Evolutionary conservation across 2,888 invertebrate species (phyloP).

Genomic region (Tetranychus piercei): DNA sequence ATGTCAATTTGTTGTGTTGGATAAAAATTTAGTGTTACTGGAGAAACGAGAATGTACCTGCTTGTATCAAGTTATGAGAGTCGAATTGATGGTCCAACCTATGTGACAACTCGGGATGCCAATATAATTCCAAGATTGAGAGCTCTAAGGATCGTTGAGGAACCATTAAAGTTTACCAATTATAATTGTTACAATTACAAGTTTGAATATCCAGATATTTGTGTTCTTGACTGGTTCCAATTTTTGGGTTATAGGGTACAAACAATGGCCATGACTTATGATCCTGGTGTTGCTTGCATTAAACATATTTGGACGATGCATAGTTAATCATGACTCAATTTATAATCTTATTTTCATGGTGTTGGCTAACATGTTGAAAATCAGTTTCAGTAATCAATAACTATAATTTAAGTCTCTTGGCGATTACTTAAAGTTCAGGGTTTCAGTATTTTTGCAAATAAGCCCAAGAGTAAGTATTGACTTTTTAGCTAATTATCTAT

Average conservation of each 20-base stretch:
- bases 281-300: conserved; percentile 6
- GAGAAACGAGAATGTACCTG: neutral
- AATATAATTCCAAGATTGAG: neutral
- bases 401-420: too few relatives aligned
- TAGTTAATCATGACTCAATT: neutral
- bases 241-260: conserved; percentile 5
- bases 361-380: too few relatives aligned
- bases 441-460: too few relatives aligned
- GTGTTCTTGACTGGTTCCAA: conserved; percentile 9
- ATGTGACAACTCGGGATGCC: conserved; percentile 4
- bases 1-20: too few relatives aligned
- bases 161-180: conserved; percentile 6
- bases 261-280: conserved; percentile 8
- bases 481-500: too few relatives aligned
- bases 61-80: conserved; percentile 10
- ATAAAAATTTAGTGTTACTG: neutral
- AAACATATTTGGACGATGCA: conserved; percentile 4
- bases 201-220: conserved; percentile 8
- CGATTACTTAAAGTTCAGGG: too few relatives aligned
- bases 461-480: too few relatives aligned
- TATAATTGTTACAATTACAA: conserved; percentile 9
- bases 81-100: conserved; percentile 9
- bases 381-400: too few relatives aligned
- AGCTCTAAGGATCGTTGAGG: conserved; percentile 1
- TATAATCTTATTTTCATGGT: too few relatives aligned